These are phyloP conservation scores for Listronotus oregonensis DNA, from an alignment of 1,140 invertebrate species.

Conservation along the genomic window DNA sequence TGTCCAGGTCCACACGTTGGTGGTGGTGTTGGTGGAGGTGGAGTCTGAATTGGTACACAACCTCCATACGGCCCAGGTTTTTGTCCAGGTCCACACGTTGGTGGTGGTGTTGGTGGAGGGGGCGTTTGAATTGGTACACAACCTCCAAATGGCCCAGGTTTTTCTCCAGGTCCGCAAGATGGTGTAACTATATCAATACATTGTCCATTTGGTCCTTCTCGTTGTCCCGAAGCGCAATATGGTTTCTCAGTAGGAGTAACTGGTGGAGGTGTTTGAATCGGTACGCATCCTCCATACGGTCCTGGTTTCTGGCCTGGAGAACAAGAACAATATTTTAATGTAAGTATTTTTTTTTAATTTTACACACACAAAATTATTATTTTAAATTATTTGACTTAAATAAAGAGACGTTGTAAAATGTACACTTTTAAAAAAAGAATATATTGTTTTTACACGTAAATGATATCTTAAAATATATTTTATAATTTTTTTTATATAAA, in stretches of 20 bases:
- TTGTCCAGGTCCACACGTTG: slow-evolving; percentile 21
- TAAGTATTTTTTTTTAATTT: too few species aligned
- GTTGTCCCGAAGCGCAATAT: slow-evolving; percentile 9
- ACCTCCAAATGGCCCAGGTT: slow-evolving; percentile 25
- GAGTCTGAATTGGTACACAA: slow-evolving; percentile 16
- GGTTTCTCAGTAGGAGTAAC: slow-evolving; percentile 1
- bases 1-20: slow-evolving; percentile 3
- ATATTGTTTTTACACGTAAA: too few species aligned
- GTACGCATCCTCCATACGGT: slow-evolving; percentile 19
- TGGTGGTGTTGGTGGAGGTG: background rate
- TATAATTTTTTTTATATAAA: too few species aligned
- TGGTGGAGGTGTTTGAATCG: slow-evolving; percentile 6
- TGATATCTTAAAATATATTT: too few species aligned
- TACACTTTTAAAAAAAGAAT: too few species aligned
- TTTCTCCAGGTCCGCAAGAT: slow-evolving; percentile 19
- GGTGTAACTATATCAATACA: background rate
- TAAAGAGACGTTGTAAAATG: too few species aligned
- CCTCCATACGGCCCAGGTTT: slow-evolving; percentile 22
- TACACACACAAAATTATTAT: too few species aligned
- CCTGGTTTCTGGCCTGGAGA: slow-evolving; percentile 7
- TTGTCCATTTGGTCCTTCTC: slow-evolving; percentile 8
- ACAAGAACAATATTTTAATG: too few species aligned
- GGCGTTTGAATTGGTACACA: slow-evolving; percentile 18
- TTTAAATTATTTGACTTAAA: too few species aligned
- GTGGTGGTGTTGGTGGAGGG: background rate